phyloP scores from a whole-genome alignment of 1,140 invertebrate species.

The Sycobia sp. region DNA sequence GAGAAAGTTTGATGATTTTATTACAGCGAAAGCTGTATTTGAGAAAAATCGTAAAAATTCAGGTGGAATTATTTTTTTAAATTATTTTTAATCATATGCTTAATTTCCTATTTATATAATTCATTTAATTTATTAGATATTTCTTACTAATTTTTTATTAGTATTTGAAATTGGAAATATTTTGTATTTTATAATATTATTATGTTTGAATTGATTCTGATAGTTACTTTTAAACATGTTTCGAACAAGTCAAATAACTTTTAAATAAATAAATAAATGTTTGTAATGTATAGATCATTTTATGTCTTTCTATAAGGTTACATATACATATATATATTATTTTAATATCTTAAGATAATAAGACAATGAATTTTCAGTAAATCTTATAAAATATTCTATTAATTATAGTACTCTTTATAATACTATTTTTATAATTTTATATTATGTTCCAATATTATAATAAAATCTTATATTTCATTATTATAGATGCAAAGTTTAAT shows the following conservation, averaged over 20 bases:
- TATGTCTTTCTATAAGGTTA: too few species aligned
- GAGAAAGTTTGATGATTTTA: conserved; percentile 70
- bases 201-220: neutral
- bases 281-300: too few species aligned
- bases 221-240: too few species aligned
- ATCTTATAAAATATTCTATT: neutral
- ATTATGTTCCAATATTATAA: neutral
- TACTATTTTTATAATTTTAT: neutral
- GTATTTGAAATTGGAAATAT: too few species aligned
- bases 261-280: too few species aligned
- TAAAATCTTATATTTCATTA: too few species aligned
- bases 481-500: conserved; percentile 67
- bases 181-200: neutral
- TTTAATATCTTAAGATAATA: too few species aligned
- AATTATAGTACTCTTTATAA: neutral
- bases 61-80: conserved; percentile 59
- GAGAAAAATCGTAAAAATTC: conserved; percentile 67
- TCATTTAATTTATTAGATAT: neutral
- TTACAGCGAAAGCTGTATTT: conserved; percentile 72
- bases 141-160: neutral
- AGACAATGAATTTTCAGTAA: too few species aligned
- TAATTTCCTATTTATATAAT: neutral
- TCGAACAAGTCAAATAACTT: too few species aligned
- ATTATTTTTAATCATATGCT: neutral
- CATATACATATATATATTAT: too few species aligned